Evolutionary conservation across 2,797 vertebrate genomes (phyloP).

Genomic region (Chrysocyon brachyurus): DNA sequence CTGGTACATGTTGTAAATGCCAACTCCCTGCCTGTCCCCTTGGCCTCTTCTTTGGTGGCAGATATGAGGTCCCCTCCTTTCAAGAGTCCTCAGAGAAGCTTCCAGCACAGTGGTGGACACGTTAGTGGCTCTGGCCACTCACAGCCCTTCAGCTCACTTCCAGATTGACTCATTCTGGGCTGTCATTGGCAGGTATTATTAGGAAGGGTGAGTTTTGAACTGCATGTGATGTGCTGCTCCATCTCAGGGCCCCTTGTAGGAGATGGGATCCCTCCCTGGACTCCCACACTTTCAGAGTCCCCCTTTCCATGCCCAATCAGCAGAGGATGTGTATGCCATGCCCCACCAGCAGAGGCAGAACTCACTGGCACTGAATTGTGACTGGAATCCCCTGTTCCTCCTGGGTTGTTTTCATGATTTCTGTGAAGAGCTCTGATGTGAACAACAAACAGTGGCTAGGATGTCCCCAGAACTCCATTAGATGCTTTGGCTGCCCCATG

Average conservation of each 20-base stretch:
- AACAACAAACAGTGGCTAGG: neutral
- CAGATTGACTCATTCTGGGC: neutral
- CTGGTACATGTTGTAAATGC: conserved; percentile 84
- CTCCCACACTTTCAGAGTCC: neutral
- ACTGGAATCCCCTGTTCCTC: neutral
- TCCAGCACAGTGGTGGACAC: neutral
- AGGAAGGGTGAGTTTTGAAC: neutral
- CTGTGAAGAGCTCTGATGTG: neutral
- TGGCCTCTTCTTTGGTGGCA: conserved; percentile 81
- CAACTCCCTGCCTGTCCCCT: conserved; percentile 80
- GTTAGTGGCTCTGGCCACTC: conserved; percentile 60
- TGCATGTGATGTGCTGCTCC: neutral
- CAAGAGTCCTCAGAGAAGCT: conserved; percentile 74
- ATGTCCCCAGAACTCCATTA: neutral
- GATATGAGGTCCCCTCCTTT: conserved; percentile 80
- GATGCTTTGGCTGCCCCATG: neutral
- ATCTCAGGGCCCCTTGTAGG: neutral
- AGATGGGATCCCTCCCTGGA: neutral
- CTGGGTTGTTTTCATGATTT: neutral
- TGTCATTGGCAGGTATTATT: neutral
- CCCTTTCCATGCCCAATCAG: neutral
- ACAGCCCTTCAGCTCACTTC: conserved; percentile 12
- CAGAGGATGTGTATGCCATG: neutral
- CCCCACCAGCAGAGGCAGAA: neutral
- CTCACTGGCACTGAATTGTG: neutral